Percentiles rank a stretch among this genome's conserved stretches.
phyloP scores from a whole-genome alignment of 2,888 invertebrate genomes.

The Epinotia bilunana region DNA sequence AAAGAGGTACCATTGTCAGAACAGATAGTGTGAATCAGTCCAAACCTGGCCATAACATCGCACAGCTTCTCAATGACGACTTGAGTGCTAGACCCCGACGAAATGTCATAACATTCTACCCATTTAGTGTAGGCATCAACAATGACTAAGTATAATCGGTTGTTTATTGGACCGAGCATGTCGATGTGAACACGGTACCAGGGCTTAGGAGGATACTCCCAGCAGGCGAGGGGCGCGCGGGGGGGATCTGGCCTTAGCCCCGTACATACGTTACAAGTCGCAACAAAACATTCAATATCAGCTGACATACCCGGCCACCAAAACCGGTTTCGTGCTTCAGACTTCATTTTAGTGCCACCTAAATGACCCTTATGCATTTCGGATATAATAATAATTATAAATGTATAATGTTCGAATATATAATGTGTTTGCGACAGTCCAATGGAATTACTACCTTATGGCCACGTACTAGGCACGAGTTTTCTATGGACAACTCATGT shows the following conservation, averaged over 20 bases:
- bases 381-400: too few species aligned
- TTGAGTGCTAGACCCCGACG: not conserved
- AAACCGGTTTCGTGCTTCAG: not conserved
- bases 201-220: constrained; percentile 3
- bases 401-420: too few species aligned
- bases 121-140: too few species aligned
- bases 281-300: not conserved
- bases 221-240: constrained; percentile 4
- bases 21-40: not conserved
- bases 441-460: not conserved
- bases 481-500: constrained; percentile 4
- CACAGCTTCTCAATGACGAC: constrained; percentile 3
- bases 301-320: not conserved
- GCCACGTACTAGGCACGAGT: not conserved
- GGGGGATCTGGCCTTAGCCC: not conserved
- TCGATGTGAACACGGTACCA: constrained; percentile 9
- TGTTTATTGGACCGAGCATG: constrained; percentile 1
- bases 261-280: not conserved
- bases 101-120: not conserved
- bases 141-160: too few species aligned
- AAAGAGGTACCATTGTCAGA: constrained; percentile 15
- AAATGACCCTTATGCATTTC: constrained; percentile 14
- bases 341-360: constrained; percentile 12
- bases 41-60: constrained; percentile 14
- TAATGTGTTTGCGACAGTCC: not conserved